phyloP scores from a whole-genome alignment of 2,797 vertebrate species.

The Phoebastria nigripes region DNA sequence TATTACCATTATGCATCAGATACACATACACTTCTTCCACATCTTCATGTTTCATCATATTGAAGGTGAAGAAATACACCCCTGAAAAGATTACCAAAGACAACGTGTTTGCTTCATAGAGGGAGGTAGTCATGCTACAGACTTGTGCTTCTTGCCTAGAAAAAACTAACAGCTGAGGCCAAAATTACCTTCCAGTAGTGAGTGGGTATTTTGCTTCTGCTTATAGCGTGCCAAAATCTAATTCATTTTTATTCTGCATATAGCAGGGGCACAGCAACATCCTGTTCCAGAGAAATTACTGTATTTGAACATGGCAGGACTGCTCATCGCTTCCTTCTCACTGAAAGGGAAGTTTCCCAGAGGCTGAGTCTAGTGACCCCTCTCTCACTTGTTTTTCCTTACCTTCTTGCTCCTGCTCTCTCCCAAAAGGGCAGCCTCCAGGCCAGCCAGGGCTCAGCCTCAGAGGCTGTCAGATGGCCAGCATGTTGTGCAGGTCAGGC shows the following conservation, averaged over 20 bases:
- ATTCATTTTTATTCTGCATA: neutral
- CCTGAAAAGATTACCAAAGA: constrained; percentile 64
- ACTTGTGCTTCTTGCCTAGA: neutral
- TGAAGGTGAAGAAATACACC: constrained; percentile 83
- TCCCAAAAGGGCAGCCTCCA: neutral
- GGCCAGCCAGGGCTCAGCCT: neutral
- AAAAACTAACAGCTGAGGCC: neutral
- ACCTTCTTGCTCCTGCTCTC: neutral
- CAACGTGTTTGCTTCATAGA: neutral
- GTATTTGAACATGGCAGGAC: neutral
- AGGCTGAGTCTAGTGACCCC: neutral
- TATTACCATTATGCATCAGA: constrained; percentile 84
- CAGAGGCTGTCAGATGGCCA: neutral
- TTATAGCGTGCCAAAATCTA: neutral
- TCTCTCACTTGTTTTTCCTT: neutral
- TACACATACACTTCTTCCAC: constrained; percentile 82
- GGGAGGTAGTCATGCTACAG: neutral
- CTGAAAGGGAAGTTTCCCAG: neutral
- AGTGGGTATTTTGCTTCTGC: neutral
- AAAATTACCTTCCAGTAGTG: neutral
- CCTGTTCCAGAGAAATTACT: neutral
- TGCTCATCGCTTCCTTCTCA: neutral
- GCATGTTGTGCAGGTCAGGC: neutral
- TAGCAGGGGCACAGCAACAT: neutral
- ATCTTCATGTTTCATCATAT: constrained; percentile 85